These are phyloP conservation scores for Piprites chloris DNA, from an alignment of 2,113 vertebrate genomes.

Conservation along the genomic window DNA sequence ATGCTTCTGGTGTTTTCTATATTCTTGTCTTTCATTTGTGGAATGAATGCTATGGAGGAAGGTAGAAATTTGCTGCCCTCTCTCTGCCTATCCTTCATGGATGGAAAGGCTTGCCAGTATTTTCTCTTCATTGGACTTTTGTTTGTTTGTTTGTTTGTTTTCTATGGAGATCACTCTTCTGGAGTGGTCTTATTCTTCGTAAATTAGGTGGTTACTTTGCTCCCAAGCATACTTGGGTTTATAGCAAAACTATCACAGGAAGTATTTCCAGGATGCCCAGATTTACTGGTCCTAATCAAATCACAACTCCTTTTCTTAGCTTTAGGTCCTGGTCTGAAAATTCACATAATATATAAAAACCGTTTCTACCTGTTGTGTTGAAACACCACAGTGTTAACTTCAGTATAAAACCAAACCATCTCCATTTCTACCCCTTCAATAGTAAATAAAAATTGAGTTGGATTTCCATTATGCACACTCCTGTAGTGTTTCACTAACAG, in stretches of 20 bases:
- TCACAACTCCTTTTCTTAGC: background rate
- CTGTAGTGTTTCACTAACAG: background rate
- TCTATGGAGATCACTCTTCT: background rate
- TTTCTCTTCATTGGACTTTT: background rate
- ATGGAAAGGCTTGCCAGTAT: background rate
- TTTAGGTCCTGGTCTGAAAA: background rate
- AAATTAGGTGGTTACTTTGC: background rate
- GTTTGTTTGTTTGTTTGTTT: background rate
- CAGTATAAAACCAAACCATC: background rate
- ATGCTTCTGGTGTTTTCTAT: background rate
- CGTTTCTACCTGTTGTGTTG: background rate
- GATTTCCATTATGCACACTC: background rate
- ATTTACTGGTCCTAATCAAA: background rate
- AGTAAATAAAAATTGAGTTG: background rate
- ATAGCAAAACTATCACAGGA: background rate
- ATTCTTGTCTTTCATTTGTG: background rate
- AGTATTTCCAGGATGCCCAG: background rate
- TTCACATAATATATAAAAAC: background rate
- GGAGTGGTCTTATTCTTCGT: background rate
- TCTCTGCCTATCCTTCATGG: background rate
- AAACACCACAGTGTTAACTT: background rate
- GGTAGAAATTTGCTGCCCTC: background rate
- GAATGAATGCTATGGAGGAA: background rate
- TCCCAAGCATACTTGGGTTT: background rate
- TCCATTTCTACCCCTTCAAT: background rate